These are phyloP conservation scores for Odontesthes bonariensis DNA, from an alignment of 2,113 vertebrate genomes.

Conservation along the genomic window DNA sequence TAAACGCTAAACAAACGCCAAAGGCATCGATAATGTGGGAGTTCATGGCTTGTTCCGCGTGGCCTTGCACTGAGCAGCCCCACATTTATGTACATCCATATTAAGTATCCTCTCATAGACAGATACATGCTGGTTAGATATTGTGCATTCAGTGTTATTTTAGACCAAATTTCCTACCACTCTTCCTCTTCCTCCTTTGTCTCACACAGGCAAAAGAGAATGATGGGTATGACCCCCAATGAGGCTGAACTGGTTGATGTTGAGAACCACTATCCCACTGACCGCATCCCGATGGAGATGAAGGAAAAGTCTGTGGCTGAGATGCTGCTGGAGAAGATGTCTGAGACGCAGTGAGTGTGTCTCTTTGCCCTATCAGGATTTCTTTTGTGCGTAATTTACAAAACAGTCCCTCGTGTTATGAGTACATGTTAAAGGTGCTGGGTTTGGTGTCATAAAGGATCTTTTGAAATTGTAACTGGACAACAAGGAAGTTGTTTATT, in stretches of 20 bases:
- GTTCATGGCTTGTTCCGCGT: no score
- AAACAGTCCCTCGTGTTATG: neutral
- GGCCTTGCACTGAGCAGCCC: no score
- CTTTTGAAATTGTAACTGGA: no score
- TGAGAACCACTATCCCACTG: constrained; percentile 85
- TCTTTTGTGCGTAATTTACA: neutral
- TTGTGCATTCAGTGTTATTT: neutral
- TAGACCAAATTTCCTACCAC: neutral
- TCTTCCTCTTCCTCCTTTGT: neutral
- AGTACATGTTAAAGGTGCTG: neutral
- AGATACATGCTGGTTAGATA: no score
- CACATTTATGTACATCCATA: neutral
- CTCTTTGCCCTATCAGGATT: neutral
- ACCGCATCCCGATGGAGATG: constrained; percentile 84
- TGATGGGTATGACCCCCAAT: constrained; percentile 92
- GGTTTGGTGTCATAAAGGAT: no score
- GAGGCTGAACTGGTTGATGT: constrained; percentile 86
- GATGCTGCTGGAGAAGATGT: constrained; percentile 84
- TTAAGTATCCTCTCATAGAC: neutral
- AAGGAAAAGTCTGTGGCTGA: constrained; percentile 90
- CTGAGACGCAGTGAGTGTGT: constrained; percentile 88
- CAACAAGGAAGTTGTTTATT: neutral
- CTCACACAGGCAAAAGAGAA: constrained; percentile 86
- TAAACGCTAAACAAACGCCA: no score
- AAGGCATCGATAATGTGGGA: no score